Evolutionary conservation across 2,797 vertebrate genomes (phyloP).

Genomic region (Schizopygopsis pylzovi): DNA sequence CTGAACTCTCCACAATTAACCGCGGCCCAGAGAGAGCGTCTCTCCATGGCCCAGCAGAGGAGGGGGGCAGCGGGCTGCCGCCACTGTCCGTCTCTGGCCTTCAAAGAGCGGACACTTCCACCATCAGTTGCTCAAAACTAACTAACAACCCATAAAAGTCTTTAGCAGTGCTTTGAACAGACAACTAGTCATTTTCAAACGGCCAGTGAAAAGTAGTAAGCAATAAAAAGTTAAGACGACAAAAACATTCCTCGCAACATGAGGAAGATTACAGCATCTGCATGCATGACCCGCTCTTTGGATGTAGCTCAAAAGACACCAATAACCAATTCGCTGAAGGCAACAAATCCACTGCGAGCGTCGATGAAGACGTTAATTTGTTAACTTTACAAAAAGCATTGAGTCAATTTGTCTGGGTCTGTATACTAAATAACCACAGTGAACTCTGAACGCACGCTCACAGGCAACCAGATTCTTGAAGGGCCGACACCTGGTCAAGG

Average conservation of each 20-base stretch:
- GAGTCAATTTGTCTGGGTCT: constrained; percentile 39
- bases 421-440: constrained; percentile 12
- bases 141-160: constrained; percentile 45
- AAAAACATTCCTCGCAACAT: constrained; percentile 26
- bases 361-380: constrained; percentile 50
- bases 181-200: constrained; percentile 47
- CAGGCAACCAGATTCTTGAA: constrained; percentile 41
- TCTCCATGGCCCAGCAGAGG: constrained; percentile 15
- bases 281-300: neutral
- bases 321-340: constrained; percentile 33
- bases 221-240: constrained; percentile 38
- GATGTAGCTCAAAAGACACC: constrained; percentile 42
- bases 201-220: constrained; percentile 39
- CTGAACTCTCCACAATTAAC: constrained; percentile 92
- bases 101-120: constrained; percentile 37
- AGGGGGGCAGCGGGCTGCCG: neutral
- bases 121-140: constrained; percentile 40
- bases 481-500: constrained; percentile 56
- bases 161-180: constrained; percentile 45
- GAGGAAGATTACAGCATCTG: constrained; percentile 14
- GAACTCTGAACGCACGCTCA: constrained; percentile 18
- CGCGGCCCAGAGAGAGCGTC: constrained; percentile 67
- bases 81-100: constrained; percentile 30
- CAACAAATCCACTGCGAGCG: neutral
- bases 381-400: constrained; percentile 31